These are phyloP conservation scores for Syrphus vitripennis DNA, from an alignment of 2,888 invertebrate species.

Conservation along the genomic window DNA sequence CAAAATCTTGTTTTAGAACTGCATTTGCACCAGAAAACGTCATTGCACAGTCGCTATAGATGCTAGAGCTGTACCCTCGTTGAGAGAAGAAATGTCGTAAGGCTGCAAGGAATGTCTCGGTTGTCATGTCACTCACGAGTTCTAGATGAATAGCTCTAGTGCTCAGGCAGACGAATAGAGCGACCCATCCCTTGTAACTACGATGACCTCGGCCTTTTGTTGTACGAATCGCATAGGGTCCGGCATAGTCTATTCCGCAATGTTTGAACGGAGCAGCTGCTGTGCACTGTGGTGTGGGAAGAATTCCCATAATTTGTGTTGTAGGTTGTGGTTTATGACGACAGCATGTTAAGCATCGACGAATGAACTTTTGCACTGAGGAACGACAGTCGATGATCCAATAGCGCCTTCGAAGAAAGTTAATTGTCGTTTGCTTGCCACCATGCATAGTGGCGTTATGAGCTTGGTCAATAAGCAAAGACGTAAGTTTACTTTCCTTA, in stretches of 20 bases:
- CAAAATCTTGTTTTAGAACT: neutral
- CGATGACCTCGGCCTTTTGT: slow-evolving; percentile 46
- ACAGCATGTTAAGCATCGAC: neutral
- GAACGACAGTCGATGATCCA: neutral
- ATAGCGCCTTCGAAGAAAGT: slow-evolving; percentile 12
- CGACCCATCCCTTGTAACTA: slow-evolving; percentile 11
- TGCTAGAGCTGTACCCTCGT: slow-evolving; percentile 18
- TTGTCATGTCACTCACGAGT: slow-evolving; percentile 35
- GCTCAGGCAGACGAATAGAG: slow-evolving; percentile 35
- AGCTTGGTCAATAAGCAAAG: neutral
- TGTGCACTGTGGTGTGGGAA: neutral
- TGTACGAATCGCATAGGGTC: slow-evolving; percentile 28
- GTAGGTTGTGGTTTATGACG: neutral
- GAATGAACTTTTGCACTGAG: neutral
- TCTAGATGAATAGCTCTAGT: slow-evolving; percentile 15
- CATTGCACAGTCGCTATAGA: slow-evolving; percentile 27
- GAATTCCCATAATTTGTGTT: slow-evolving; percentile 8
- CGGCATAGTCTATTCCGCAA: neutral
- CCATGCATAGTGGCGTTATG: slow-evolving; percentile 6
- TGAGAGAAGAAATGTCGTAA: slow-evolving; percentile 18
- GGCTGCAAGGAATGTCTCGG: slow-evolving; percentile 34
- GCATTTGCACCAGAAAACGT: neutral
- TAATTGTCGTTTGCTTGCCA: slow-evolving; percentile 3
- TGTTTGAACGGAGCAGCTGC: neutral
- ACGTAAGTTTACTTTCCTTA: neutral